Base-by-base conservation (phyloP, 2,113 vertebrate genomes). In the Holacanthus passer region DNA sequence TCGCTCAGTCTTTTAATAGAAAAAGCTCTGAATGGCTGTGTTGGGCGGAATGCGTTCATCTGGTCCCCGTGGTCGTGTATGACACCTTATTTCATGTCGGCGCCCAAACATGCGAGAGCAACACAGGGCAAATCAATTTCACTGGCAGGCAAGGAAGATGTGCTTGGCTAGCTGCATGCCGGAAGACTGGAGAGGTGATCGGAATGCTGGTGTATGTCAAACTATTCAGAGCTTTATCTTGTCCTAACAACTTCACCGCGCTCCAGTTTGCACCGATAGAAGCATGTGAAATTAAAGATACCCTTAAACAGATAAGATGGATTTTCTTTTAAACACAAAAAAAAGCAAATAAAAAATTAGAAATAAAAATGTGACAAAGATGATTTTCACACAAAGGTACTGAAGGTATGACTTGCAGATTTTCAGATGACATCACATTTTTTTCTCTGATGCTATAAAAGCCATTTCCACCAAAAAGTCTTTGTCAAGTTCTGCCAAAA, bases 41-140 rank as follows among this genome's bases (percentile, higher is more conserved):
- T 86, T 52, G 39, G 69, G 50, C 1, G 27, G n/a, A 68, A 53
- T 12, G 50, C 29, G 53, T 87, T 85, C 79, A 86, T 88, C 77
- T 82, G 35, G 7, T 79, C 75, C 64, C 78, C 0, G 20, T 1
- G 22, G 58, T 37, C 3, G 53, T 81, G 45, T 77, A 72, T 80
- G 83, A 89, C 87, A 89, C 87, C 75, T 85, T 88, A 81, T 90
- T 91, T 85, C 5, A 62, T 73, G 83, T 83, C 37, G 27, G 58
- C 3, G n/a, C 24, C 39, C 22, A 31, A 79, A 84, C 81, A 87
- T 31, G n/a, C 43, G n/a, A 55, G 60, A 65, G 27, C n/a, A 43
- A 79, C 77, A 87, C 66, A 45, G 56, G 59, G 72, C 31, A 43
- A 89, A 90, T 91, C 70, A 70, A 87, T 88, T 92, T 77, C 24